A percentile compares a stretch with the other conserved stretches of the same genome.
phyloP scores from a whole-genome alignment of 2,797 vertebrate genomes.

The Podarcis siculus region DNA sequence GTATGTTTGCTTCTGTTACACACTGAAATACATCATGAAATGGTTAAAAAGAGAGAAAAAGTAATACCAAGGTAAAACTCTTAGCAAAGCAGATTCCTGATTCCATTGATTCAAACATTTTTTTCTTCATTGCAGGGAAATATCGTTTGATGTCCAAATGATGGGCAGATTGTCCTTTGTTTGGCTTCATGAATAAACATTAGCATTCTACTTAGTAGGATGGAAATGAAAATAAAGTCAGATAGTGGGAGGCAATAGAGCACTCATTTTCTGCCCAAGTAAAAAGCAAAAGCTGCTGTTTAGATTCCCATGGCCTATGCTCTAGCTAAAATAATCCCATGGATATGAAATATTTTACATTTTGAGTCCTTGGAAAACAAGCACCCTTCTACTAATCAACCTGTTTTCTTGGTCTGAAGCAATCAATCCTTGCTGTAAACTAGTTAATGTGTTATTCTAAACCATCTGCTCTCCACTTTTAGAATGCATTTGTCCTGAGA shows the following conservation, averaged over 20 bases:
- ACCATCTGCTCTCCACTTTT: neutral
- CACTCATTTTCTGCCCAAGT: neutral
- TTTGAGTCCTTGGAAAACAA: neutral
- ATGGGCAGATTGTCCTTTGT: neutral
- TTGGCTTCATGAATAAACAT: conserved; percentile 26
- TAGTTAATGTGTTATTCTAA: conserved; percentile 7
- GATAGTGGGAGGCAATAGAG: neutral
- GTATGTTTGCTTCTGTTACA: neutral
- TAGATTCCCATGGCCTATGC: neutral
- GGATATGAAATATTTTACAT: conserved; percentile 11
- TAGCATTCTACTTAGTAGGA: neutral
- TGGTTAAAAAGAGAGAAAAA: neutral
- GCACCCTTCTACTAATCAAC: neutral
- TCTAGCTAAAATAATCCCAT: conserved; percentile 14
- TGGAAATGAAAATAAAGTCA: conserved; percentile 3
- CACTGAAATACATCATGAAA: neutral
- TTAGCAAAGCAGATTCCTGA: neutral
- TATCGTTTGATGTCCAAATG: neutral
- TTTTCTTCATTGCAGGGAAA: neutral
- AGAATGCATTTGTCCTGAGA: conserved; percentile 17
- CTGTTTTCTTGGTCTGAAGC: neutral
- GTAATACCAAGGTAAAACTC: neutral
- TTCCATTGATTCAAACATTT: neutral
- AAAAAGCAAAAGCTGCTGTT: conserved; percentile 18
- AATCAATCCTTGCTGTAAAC: conserved; percentile 6